These are phyloP conservation scores for Aproaerema taeniolella DNA, from an alignment of 2,888 invertebrate genomes.

Conservation along the genomic window DNA sequence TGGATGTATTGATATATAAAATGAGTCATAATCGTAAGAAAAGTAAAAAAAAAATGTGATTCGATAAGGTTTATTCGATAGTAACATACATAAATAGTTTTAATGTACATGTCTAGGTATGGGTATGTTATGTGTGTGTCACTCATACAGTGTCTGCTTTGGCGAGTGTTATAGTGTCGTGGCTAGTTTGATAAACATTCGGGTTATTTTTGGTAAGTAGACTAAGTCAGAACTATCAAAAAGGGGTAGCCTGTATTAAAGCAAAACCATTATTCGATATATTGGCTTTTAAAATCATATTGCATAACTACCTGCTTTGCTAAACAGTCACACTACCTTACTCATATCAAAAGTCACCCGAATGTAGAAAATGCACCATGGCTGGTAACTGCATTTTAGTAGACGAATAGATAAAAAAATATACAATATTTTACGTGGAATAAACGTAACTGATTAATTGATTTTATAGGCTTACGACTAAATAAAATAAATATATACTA, in stretches of 20 bases:
- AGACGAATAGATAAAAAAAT: slow-evolving; percentile 36
- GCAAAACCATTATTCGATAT: too few species aligned
- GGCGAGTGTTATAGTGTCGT: slow-evolving; percentile 34
- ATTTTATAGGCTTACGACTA: slow-evolving; percentile 24
- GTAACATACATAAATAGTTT: slow-evolving; percentile 27
- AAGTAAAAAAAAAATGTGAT: slow-evolving; percentile 53
- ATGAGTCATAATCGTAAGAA: slow-evolving; percentile 32
- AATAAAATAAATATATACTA: slow-evolving; percentile 34
- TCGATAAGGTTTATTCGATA: slow-evolving; percentile 47
- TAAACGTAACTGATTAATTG: slow-evolving; percentile 21
- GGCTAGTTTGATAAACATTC: too few species aligned
- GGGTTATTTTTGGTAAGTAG: too few species aligned
- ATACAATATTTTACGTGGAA: slow-evolving; percentile 31
- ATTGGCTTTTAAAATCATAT: too few species aligned
- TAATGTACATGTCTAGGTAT: slow-evolving; percentile 28
- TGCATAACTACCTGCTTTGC: too few species aligned
- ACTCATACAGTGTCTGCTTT: slow-evolving; percentile 23
- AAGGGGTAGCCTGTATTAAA: too few species aligned
- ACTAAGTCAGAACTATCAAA: too few species aligned
- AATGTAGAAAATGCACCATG: slow-evolving; percentile 48
- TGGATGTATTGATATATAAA: slow-evolving; percentile 33
- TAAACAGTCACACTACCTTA: too few species aligned
- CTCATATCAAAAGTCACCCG: too few species aligned
- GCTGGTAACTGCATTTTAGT: slow-evolving; percentile 44
- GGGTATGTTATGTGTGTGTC: slow-evolving; percentile 21